A percentile compares a stretch with the other conserved stretches of the same genome.
Evolutionary conservation across 2,888 invertebrate species (phyloP).

Genomic region (Sympetrum striolatum): DNA sequence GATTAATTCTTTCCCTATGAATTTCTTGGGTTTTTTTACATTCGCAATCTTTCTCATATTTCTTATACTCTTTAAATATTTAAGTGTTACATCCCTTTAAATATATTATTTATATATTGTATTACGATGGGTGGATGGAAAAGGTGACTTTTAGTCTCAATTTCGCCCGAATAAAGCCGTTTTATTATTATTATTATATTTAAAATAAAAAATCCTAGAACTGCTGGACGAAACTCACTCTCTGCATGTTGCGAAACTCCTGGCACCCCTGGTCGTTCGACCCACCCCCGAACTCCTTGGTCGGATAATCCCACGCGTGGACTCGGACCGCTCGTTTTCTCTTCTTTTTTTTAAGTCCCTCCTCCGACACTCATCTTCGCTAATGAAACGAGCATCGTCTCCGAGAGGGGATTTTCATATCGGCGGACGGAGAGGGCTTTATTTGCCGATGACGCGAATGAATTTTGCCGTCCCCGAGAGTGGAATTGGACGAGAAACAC

Average conservation of each 20-base stretch:
- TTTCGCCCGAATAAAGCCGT: too few species aligned
- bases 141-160: too few species aligned
- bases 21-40: too few species aligned
- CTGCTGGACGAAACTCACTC: too few species aligned
- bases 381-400: conserved; percentile 23
- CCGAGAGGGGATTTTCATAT: background rate
- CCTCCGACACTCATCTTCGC: background rate
- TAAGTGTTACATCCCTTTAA: too few species aligned
- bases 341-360: background rate
- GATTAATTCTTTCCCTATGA: too few species aligned
- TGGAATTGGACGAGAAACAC: background rate
- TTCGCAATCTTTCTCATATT: too few species aligned
- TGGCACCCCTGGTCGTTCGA: background rate
- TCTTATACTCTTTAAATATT: too few species aligned
- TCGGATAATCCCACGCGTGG: background rate
- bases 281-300: background rate
- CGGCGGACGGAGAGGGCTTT: background rate
- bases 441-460: background rate
- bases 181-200: too few species aligned
- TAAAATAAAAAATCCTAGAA: too few species aligned
- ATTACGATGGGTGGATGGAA: too few species aligned
- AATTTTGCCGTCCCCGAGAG: background rate
- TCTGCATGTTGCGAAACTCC: background rate
- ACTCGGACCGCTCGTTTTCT: background rate
- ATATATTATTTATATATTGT: too few species aligned